Evolutionary conservation across 2,797 vertebrate genomes (phyloP), one percentile per base, ranked within the genome.

Genomic region (Enteromius radiatus): DNA sequence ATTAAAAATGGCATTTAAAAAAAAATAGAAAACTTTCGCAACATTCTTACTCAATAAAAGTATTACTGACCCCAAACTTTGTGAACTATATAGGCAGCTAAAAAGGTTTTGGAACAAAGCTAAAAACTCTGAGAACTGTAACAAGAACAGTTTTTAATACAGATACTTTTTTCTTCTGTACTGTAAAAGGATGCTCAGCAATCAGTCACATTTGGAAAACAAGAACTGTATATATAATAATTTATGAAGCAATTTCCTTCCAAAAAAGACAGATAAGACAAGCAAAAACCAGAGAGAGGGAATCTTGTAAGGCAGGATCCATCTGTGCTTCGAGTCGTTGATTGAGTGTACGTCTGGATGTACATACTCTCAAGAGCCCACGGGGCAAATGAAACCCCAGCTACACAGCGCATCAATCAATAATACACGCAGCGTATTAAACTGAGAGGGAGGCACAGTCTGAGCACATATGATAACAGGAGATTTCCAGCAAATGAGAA

Each of bases 381-480:
- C 21, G 41, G 74, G 75, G 74, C 65, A 77, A 77, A 67, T 36
- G 61, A 82, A 64, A 73, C 56, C 70, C 33, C n/a, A 47, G 33
- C 56, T 74, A 80, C 84, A 54, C 67, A 43, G 64, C 45, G 10
- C 75, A 85, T 85, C 84, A 78, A 85, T 85, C 84, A 85, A 81
- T 76, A 78, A 73, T 84, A 45, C 65, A 63, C 52, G 8, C 28
- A 36, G 78, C 23, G 80, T 78, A 76, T 85, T 81, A 80, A 76
- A 86, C 64, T 76, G 65, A 73, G 41, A 73, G 59, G 78, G 75
- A 77, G 56, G 65, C 15, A 33, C 81, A 56, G 64, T 54, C 78
- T 87, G 82, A 73, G 38, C 78, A 81, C 86, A 85, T 76, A 74
- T 76, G 87, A 81, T 87, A 87, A 88, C 74, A 87, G 78, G 83